Evolutionary conservation across 2,888 invertebrate genomes (phyloP).

Genomic region (Rhaphigaster nebulosa): DNA sequence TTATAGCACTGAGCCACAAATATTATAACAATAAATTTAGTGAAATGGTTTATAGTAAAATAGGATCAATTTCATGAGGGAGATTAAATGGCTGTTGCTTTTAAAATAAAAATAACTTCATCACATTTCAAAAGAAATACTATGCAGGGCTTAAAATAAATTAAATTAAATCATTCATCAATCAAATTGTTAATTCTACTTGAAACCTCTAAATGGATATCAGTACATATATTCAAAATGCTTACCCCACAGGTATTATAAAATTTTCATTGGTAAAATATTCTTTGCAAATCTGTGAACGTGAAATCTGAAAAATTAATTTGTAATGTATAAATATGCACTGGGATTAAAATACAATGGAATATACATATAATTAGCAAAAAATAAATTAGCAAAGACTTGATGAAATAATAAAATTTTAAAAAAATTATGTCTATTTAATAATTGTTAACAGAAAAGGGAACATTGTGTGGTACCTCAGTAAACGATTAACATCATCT

Average conservation of each 20-base stretch:
- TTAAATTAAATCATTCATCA: too few species aligned
- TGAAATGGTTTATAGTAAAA: too few species aligned
- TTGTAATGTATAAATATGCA: not conserved
- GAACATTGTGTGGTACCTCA: not conserved
- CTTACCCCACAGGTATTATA: not conserved
- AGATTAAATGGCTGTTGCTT: too few species aligned
- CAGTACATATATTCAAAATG: not conserved
- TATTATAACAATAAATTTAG: not conserved
- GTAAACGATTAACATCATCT: not conserved
- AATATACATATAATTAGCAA: not conserved
- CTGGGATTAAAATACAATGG: not conserved
- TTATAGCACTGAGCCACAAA: not conserved
- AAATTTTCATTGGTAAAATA: slow-evolving; percentile 32
- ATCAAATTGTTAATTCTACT: not conserved
- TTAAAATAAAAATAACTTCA: not conserved
- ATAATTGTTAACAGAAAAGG: not conserved
- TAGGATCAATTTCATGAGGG: not conserved
- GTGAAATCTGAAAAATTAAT: slow-evolving; percentile 18
- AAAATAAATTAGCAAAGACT: not conserved
- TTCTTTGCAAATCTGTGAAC: not conserved
- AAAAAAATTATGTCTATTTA: not conserved
- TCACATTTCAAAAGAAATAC: not conserved
- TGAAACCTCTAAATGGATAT: not conserved
- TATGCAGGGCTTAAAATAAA: too few species aligned
- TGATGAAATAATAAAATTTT: not conserved